Evolutionary conservation across 2,113 vertebrate species (phyloP).

Genomic region (Oophaga pumilio): DNA sequence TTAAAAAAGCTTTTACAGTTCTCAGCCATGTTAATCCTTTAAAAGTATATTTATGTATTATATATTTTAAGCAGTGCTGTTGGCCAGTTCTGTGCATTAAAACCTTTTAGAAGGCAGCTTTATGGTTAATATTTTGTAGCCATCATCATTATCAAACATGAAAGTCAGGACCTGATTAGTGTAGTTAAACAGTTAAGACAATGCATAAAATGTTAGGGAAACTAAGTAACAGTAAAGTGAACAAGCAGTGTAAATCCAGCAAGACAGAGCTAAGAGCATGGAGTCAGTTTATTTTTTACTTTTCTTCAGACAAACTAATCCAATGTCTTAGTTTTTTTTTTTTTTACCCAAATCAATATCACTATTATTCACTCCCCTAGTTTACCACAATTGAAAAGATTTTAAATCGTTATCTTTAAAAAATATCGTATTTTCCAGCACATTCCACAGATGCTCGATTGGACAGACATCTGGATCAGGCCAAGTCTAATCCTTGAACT

Average conservation of each 20-base stretch:
- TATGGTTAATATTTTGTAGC: neutral
- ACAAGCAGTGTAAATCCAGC: neutral
- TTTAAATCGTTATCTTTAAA: too few relatives aligned
- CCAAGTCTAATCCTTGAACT: too few relatives aligned
- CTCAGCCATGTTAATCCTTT: neutral
- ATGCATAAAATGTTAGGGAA: neutral
- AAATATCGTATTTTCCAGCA: too few relatives aligned
- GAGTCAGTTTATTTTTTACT: neutral
- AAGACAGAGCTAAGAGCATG: neutral
- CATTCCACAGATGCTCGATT: too few relatives aligned
- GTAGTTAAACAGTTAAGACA: neutral
- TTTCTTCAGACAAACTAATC: neutral
- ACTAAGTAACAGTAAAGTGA: neutral
- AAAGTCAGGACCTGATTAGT: neutral
- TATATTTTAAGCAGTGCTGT: neutral
- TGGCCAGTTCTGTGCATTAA: conserved; percentile 11
- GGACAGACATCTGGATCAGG: too few relatives aligned
- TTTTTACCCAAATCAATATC: too few relatives aligned
- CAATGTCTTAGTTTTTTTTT: too few relatives aligned
- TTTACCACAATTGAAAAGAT: too few relatives aligned
- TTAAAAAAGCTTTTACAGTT: neutral
- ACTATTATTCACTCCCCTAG: too few relatives aligned
- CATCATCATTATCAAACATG: conserved; percentile 35
- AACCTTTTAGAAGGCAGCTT: neutral
- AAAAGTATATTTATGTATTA: neutral